Percentiles rank a stretch among this genome's conserved stretches.
phyloP scores from a whole-genome alignment of 1,140 invertebrate genomes.

The Cyrtorhinus lividipennis region DNA sequence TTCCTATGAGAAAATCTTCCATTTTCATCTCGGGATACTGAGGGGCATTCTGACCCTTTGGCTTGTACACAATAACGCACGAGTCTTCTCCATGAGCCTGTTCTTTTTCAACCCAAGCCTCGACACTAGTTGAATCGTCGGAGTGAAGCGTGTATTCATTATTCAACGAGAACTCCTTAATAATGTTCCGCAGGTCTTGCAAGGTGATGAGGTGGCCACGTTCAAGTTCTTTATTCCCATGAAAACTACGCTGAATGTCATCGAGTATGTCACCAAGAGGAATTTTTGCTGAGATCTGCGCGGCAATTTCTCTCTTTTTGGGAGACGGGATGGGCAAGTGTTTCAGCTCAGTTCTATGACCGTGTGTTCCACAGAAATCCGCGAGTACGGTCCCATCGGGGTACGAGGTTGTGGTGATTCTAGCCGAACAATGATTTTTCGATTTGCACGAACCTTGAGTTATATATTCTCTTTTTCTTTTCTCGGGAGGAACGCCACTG shows the following conservation, averaged over 20 bases:
- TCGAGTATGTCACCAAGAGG: neutral
- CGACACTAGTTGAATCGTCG: neutral
- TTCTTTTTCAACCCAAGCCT: neutral
- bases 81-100: neutral
- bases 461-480: neutral
- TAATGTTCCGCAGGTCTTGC: neutral
- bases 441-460: neutral
- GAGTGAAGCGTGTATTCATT: neutral
- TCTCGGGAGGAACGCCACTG: neutral
- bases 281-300: neutral
- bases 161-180: neutral
- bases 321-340: neutral
- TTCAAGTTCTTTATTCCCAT: neutral
- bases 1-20: neutral
- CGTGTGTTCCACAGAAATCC: neutral
- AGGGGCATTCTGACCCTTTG: neutral
- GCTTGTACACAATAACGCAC: neutral
- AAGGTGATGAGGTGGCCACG: neutral
- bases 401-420: neutral
- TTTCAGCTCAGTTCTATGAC: neutral
- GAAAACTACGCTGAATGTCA: neutral
- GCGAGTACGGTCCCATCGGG: neutral
- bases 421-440: neutral
- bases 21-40: neutral
- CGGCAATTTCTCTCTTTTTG: neutral